Percentiles rank a stretch among this genome's conserved stretches.
Conservation (phyloP, 2,797 vertebrate genomes). For the Poeciliopsis presidionis region DNA sequence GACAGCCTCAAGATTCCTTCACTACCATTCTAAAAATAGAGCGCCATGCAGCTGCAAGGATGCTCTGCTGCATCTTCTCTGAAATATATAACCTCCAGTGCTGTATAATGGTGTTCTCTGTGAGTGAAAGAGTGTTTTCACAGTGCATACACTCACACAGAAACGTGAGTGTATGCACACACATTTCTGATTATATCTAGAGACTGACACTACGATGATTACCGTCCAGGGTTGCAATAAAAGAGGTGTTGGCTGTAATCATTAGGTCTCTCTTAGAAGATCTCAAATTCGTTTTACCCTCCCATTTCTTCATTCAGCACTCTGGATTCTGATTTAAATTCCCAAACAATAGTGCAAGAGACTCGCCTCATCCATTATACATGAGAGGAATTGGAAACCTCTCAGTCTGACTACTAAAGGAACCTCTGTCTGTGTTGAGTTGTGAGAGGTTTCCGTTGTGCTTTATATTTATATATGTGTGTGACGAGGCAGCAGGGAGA, state of each 20-base stretch:
- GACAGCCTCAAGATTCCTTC: constrained; percentile 42
- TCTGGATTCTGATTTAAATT: constrained; percentile 64
- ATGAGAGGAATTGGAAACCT: constrained; percentile 62
- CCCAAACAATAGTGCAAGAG: constrained; percentile 65
- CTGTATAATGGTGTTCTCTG: not conserved
- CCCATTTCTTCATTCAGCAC: constrained; percentile 68
- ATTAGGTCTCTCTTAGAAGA: constrained; percentile 63
- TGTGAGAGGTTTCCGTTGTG: constrained; percentile 22
- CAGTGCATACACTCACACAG: too few species aligned
- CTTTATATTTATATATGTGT: constrained; percentile 32
- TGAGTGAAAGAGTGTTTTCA: not conserved
- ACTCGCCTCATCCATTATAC: constrained; percentile 64
- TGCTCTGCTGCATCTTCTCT: constrained; percentile 28
- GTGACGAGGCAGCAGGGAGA: constrained; percentile 7
- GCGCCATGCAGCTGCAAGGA: constrained; percentile 39
- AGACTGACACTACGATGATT: constrained; percentile 12
- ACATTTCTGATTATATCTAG: constrained; percentile 3
- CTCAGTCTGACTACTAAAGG: constrained; percentile 46
- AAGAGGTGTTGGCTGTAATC: constrained; percentile 39
- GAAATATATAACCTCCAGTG: constrained; percentile 23
- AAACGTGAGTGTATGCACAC: not conserved
- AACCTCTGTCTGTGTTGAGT: constrained; percentile 15
- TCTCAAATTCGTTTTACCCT: constrained; percentile 51
- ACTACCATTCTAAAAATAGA: constrained; percentile 57
- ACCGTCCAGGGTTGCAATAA: constrained; percentile 29